Conservation (phyloP, 2,797 vertebrate species). For the Miichthys miiuy region DNA sequence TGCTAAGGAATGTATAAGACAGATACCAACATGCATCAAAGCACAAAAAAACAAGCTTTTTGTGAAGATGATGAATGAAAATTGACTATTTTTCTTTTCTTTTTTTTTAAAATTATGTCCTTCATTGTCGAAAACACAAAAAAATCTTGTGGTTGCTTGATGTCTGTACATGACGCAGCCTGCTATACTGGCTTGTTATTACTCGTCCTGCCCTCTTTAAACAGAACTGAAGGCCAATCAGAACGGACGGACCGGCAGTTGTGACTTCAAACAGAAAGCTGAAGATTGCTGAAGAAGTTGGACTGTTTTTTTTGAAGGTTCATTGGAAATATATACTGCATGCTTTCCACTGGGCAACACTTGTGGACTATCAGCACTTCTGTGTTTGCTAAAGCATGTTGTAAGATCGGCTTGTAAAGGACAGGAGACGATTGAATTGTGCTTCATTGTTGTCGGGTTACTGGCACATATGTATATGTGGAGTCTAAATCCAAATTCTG, state of each 20-base stretch:
- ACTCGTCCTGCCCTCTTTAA: constrained; percentile 21
- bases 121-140: constrained; percentile 55
- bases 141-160: constrained; percentile 53
- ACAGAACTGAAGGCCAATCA: constrained; percentile 23
- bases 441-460: constrained; percentile 45
- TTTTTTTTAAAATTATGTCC: constrained; percentile 18
- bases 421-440: constrained; percentile 30
- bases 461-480: constrained; percentile 30
- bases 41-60: constrained; percentile 55
- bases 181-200: constrained; percentile 41
- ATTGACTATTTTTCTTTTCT: constrained; percentile 27
- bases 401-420: constrained; percentile 46
- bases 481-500: constrained; percentile 41
- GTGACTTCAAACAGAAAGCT: constrained; percentile 22
- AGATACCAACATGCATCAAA: constrained; percentile 58
- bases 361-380: constrained; percentile 42
- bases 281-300: constrained; percentile 17
- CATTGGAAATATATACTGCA: constrained; percentile 71
- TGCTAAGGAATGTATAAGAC: constrained; percentile 70
- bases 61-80: constrained; percentile 31
- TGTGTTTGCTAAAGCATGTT: constrained; percentile 66
- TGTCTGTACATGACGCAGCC: constrained; percentile 57
- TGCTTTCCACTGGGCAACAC: constrained; percentile 73
- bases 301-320: constrained; percentile 38
- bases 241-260: constrained; percentile 3